Conservation (phyloP, 2,888 invertebrate species). For the Macrosiphum euphorbiae region DNA sequence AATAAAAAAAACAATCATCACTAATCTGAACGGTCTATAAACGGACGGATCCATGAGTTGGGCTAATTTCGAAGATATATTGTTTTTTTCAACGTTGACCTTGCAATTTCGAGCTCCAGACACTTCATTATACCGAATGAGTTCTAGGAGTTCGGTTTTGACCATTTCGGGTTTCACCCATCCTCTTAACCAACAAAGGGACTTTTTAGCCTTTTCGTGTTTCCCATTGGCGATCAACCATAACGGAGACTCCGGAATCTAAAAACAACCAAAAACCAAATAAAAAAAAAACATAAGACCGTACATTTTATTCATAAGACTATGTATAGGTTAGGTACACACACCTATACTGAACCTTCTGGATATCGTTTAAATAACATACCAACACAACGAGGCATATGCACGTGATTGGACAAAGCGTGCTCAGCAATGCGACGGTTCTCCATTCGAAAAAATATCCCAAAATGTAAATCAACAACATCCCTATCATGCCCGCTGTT, state of each 20-base stretch:
- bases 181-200: slow-evolving; percentile 74
- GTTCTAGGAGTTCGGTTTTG: slow-evolving; percentile 72
- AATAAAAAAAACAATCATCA: slow-evolving; percentile 35
- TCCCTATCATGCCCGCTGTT: slow-evolving; percentile 80
- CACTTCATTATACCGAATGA: slow-evolving; percentile 72
- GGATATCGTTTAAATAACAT: not conserved
- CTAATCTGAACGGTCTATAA: slow-evolving; percentile 23
- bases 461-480: slow-evolving; percentile 80
- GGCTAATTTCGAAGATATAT: not conserved
- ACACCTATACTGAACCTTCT: not conserved
- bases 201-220: slow-evolving; percentile 72
- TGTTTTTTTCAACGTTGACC: not conserved
- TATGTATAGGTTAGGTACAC: too few species aligned
- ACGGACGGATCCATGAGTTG: not conserved
- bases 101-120: slow-evolving; percentile 70
- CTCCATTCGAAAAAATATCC: slow-evolving; percentile 81
- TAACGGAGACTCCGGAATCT: slow-evolving; percentile 76
- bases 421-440: slow-evolving; percentile 75
- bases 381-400: slow-evolving; percentile 77
- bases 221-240: slow-evolving; percentile 75
- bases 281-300: not conserved
- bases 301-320: not conserved
- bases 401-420: slow-evolving; percentile 72
- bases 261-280: slow-evolving; percentile 65
- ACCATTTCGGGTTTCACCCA: slow-evolving; percentile 73